phyloP scores from a whole-genome alignment of 92 coral and sea anemone species.

The Parazoanthus swiftii region DNA sequence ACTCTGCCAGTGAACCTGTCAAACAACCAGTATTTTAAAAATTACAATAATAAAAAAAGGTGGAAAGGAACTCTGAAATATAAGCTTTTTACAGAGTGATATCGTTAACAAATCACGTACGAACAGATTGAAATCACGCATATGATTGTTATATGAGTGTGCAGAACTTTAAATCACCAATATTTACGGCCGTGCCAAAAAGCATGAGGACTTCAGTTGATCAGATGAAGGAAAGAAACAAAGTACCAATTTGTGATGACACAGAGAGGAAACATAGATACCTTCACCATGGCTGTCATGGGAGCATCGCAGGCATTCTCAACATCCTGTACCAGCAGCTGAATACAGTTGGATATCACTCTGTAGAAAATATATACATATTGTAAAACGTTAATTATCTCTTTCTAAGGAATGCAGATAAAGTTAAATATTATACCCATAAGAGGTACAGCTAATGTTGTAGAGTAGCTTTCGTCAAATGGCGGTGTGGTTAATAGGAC shows the following conservation, averaged over 20 bases:
- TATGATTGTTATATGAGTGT: too few relatives aligned
- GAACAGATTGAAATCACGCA: too few relatives aligned
- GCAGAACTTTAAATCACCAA: too few relatives aligned
- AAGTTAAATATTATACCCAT: not conserved
- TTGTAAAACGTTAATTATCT: not conserved
- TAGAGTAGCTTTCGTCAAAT: too few relatives aligned
- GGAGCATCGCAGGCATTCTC: conserved; percentile 99
- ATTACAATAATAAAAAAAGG: not conserved
- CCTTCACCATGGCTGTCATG: conserved; percentile 92
- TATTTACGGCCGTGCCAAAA: too few relatives aligned
- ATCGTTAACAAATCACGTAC: too few relatives aligned
- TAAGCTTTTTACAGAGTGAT: not conserved
- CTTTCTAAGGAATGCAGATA: not conserved
- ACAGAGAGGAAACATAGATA: not conserved
- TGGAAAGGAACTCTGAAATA: not conserved
- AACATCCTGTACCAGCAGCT: conserved; percentile 90
- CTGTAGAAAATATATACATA: conserved; percentile 42
- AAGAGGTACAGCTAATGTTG: not conserved
- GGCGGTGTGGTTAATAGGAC: too few relatives aligned
- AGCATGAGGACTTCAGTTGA: not conserved
- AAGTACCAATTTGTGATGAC: not conserved
- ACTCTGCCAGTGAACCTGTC: conserved; percentile 98
- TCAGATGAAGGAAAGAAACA: not conserved
- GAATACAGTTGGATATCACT: conserved; percentile 97
- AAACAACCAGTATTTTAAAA: not conserved